These are phyloP conservation scores for Cephus pygmeus DNA, from an alignment of 2,888 invertebrate genomes.

Conservation along the genomic window DNA sequence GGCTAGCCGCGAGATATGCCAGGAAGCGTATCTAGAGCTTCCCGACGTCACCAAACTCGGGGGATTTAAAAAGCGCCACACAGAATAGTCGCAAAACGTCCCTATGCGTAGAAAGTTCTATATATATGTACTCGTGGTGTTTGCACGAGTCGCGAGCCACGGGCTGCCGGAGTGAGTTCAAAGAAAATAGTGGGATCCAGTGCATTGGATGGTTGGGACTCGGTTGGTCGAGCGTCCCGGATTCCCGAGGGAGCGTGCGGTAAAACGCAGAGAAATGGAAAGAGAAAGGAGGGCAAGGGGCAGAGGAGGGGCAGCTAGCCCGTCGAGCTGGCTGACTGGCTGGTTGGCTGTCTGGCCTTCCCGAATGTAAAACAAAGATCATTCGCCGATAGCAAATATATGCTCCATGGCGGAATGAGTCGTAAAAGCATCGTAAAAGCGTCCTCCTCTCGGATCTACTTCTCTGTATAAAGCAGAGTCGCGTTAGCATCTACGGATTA, in stretches of 20 bases:
- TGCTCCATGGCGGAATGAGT: slow-evolving; percentile 37
- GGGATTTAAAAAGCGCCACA: too few species aligned
- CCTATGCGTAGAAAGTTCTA: too few species aligned
- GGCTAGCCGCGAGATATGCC: too few species aligned
- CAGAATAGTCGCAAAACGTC: too few species aligned
- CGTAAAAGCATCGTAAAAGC: slow-evolving; percentile 44
- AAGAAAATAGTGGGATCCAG: slow-evolving; percentile 1
- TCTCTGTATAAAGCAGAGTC: neutral
- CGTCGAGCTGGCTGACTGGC: neutral
- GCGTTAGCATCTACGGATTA: neutral
- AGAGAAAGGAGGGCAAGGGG: too few species aligned
- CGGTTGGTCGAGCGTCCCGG: neutral
- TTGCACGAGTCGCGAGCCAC: neutral
- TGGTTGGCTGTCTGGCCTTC: neutral
- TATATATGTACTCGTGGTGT: neutral
- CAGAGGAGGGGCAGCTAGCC: too few species aligned
- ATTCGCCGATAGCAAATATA: slow-evolving; percentile 41
- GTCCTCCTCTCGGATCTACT: neutral
- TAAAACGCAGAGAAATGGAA: neutral
- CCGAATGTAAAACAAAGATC: slow-evolving; percentile 46
- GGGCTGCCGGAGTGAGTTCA: neutral
- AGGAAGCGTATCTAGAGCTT: too few species aligned
- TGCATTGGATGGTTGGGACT: neutral
- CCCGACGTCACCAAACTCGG: too few species aligned
- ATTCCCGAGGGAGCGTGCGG: neutral